Percentiles rank a stretch among this genome's conserved stretches.
phyloP scores from a whole-genome alignment of 2,113 vertebrate species.

The Crypturellus undulatus region DNA sequence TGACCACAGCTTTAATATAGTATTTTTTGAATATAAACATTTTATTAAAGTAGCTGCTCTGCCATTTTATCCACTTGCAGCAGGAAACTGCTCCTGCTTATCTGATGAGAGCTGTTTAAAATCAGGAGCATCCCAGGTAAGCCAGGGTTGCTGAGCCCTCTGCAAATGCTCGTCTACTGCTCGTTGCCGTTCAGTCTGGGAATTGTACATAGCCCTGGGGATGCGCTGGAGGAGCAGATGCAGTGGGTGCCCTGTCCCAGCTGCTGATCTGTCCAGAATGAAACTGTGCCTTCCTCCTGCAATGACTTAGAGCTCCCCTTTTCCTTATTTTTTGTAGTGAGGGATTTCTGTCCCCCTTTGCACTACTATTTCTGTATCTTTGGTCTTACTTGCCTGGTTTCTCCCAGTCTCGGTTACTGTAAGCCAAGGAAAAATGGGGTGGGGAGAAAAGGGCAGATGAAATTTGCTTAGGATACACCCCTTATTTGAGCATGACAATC shows the following conservation, averaged over 20 bases:
- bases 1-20: not conserved
- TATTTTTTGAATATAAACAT: not conserved
- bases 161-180: not conserved
- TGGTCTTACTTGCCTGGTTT: not conserved
- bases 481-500: not conserved
- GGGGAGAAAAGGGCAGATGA: not conserved
- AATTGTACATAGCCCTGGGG: not conserved
- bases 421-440: not conserved
- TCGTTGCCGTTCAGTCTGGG: not conserved
- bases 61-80: not conserved
- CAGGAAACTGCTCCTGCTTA: not conserved
- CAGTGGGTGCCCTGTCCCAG: fast-evolving
- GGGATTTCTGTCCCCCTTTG: not conserved
- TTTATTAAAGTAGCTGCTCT: not conserved
- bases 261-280: too few species aligned
- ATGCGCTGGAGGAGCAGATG: not conserved
- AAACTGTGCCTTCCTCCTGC: not conserved
- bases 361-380: not conserved
- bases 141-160: fast-evolving
- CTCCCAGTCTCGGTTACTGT: not conserved
- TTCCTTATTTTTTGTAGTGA: not conserved
- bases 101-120: not conserved
- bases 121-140: not conserved
- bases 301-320: not conserved
- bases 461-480: not conserved